Conservation (phyloP, 2,888 invertebrate species). For the Melieria picta region DNA sequence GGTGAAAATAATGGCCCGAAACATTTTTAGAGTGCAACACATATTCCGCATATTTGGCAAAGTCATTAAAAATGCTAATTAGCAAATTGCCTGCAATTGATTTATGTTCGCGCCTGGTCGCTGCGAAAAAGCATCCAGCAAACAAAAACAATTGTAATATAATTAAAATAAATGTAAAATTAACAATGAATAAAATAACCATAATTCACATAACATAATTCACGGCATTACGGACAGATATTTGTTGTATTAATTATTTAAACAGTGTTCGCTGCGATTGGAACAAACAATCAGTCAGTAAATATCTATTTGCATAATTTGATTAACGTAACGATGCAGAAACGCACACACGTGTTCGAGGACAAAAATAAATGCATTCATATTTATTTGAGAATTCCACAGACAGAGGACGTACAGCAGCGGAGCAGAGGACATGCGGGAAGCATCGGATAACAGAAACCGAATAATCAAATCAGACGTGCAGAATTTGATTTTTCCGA, state of each 20-base stretch:
- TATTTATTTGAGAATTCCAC: too few species aligned
- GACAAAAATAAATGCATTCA: too few species aligned
- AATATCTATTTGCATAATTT: too few species aligned
- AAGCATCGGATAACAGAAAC: too few species aligned
- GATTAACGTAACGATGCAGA: too few species aligned
- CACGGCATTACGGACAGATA: slow-evolving; percentile 33
- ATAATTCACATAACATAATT: slow-evolving; percentile 19
- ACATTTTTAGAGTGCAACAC: too few species aligned
- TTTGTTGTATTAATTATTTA: slow-evolving; percentile 31
- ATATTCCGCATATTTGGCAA: neutral
- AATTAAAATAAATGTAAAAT: slow-evolving; percentile 33
- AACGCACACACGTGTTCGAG: too few species aligned
- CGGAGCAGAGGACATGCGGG: too few species aligned
- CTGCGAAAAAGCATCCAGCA: neutral
- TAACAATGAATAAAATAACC: slow-evolving; percentile 29
- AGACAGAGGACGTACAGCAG: too few species aligned
- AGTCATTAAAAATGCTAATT: slow-evolving; percentile 32
- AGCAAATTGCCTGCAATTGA: slow-evolving; percentile 30
- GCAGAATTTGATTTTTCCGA: too few species aligned
- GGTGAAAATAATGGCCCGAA: too few species aligned
- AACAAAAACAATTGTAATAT: slow-evolving; percentile 13
- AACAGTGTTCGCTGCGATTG: slow-evolving; percentile 26
- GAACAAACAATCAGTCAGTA: neutral
- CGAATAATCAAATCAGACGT: too few species aligned
- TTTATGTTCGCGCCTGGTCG: slow-evolving; percentile 7